These are phyloP conservation scores for Ischnura elegans DNA, from an alignment of 2,888 invertebrate species.

Conservation along the genomic window DNA sequence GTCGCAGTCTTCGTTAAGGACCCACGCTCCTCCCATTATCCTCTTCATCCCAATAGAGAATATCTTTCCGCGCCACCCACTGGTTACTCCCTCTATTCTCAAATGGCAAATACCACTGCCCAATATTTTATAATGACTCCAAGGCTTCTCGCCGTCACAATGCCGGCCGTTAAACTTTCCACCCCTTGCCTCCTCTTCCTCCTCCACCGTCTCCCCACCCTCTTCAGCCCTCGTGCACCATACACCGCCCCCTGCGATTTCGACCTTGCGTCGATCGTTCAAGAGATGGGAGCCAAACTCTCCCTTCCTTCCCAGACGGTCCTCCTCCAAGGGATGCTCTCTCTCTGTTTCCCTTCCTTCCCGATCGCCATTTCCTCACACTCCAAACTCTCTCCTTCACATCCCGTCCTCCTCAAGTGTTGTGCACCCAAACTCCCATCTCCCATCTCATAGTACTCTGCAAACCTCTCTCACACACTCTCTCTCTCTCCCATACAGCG, in stretches of 20 bases:
- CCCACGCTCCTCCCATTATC: background rate
- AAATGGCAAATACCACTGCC: too few species aligned
- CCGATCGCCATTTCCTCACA: slow-evolving; percentile 29
- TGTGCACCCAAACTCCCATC: background rate
- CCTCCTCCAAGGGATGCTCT: background rate
- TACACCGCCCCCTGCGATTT: too few species aligned
- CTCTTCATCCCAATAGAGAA: background rate
- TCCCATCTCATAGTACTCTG: background rate
- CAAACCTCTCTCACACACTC: background rate
- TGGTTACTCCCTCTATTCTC: background rate
- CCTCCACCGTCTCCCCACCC: too few species aligned
- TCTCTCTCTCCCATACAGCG: background rate
- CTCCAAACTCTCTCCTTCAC: too few species aligned
- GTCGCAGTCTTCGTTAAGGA: background rate
- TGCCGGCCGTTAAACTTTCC: slow-evolving; percentile 19
- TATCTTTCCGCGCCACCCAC: background rate
- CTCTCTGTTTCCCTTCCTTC: too few species aligned
- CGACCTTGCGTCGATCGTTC: too few species aligned
- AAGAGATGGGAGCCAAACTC: too few species aligned
- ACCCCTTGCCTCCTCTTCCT: too few species aligned
- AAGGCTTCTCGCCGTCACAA: too few species aligned
- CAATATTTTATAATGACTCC: slow-evolving; percentile 17
- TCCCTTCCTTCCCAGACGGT: slow-evolving; percentile 30
- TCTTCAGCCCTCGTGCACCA: too few species aligned
- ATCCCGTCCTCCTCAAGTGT: background rate